Base-by-base conservation (phyloP, 2,113 vertebrate genomes). In the Cepphus grylle region DNA sequence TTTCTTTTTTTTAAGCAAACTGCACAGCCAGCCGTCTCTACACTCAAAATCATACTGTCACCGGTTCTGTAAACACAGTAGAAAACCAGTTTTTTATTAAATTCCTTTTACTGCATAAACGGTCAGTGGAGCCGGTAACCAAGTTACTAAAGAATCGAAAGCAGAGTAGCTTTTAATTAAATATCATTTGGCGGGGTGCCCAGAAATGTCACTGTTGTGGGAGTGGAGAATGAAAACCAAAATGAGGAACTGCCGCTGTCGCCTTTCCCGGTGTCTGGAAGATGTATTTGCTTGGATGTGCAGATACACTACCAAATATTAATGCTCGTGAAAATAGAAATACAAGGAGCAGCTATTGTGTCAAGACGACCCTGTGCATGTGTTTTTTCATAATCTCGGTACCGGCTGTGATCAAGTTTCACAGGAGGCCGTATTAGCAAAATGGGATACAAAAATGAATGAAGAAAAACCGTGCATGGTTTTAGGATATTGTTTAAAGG, bases 121-220 rank as follows among this genome's bases (percentile, higher is more conserved):
- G 77, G 78, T 82, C 40, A 50, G 2, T 56, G 45, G 90, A 86
- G 67, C 78, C 74, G 62, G 77, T 97, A 98, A 96, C 91, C 36
- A 50, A 90, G 82, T 89, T 97, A 93, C 81, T 73, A 22, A 78
- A 88, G 81, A 97, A 94, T 81, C 89, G 52, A 77, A 87, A 86
- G 76, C 73, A 36, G 92, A 90, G 88, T 56, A 81, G 92, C 66
- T 93, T 95, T 97, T 96, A 97, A 97, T 97, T 97, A 97, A 95
- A 91, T 70, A 85, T 80, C 87, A 76, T 58, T 96, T 97, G 96
- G 88, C 91, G 9, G 22, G 4, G 36, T 72, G 85, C 96, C 95
- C 67, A 96, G 96, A 92, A 82, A 88, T 88, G 26, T 76, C 49
- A 3, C 53, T 47, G 22, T 29, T 59, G 69, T 32, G 76, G 93